A percentile compares a stretch with the other conserved stretches of the same genome.
Conservation (phyloP, 2,113 vertebrate species). For the Labrus mixtus region DNA sequence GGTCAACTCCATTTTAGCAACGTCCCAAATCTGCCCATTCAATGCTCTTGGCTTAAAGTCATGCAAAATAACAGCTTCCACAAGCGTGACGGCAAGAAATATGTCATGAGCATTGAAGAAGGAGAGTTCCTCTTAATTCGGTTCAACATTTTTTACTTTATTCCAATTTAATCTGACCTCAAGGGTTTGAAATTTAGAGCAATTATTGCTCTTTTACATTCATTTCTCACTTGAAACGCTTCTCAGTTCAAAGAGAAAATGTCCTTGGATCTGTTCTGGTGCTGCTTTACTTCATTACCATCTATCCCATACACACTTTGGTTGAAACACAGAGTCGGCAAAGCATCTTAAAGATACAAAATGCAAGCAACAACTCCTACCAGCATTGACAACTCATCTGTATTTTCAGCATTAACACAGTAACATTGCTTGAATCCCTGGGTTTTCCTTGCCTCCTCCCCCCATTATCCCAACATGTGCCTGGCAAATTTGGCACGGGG, state of each 20-base stretch:
- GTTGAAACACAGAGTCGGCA: neutral
- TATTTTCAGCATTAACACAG: constrained; percentile 76
- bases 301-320: neutral
- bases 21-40: constrained; percentile 74
- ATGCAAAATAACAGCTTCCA: constrained; percentile 61
- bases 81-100: constrained; percentile 55
- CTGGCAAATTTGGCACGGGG: constrained; percentile 74
- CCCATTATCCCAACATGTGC: constrained; percentile 64
- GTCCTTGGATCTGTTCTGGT: constrained; percentile 24
- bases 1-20: constrained; percentile 78
- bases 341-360: constrained; percentile 49
- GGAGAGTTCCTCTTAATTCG: constrained; percentile 34
- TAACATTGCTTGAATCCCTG: constrained; percentile 72
- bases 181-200: constrained; percentile 25
- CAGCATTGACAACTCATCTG: constrained; percentile 78
- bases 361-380: constrained; percentile 52
- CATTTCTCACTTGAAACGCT: constrained; percentile 17
- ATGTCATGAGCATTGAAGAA: constrained; percentile 13
- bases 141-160: constrained; percentile 37
- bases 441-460: constrained; percentile 64
- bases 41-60: constrained; percentile 70
- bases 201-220: constrained; percentile 41
- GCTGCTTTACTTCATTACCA: constrained; percentile 2
- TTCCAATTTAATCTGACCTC: constrained; percentile 46
- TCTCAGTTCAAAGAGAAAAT: constrained; percentile 36